These are phyloP conservation scores for Emberiza fucata DNA, from an alignment of 2,113 vertebrate species.

Conservation along the genomic window DNA sequence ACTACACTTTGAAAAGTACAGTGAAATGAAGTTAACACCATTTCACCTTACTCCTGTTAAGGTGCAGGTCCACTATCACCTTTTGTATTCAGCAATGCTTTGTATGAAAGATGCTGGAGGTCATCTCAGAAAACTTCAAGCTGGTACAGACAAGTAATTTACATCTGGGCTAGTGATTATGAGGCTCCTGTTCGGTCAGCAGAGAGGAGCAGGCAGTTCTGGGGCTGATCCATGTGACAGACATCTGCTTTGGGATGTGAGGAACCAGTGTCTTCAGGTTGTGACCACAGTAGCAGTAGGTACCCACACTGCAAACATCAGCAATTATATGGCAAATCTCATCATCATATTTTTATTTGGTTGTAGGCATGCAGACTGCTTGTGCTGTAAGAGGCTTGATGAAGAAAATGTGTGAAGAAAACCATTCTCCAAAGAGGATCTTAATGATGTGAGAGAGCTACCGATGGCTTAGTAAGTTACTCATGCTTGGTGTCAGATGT, in stretches of 20 bases:
- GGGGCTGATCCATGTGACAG: neutral
- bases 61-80: neutral
- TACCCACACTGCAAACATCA: neutral
- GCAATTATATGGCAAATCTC: neutral
- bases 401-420: neutral
- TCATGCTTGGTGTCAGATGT: neutral
- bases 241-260: neutral
- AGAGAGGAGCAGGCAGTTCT: neutral
- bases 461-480: neutral
- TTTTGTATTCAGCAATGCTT: neutral
- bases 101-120: neutral
- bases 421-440: neutral
- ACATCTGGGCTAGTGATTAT: neutral
- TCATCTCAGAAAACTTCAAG: neutral
- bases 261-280: neutral
- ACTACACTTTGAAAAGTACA: neutral
- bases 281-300: rapidly evolving
- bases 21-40: neutral
- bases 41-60: neutral
- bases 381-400: neutral
- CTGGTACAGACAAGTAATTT: neutral
- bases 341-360: neutral
- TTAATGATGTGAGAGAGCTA: neutral
- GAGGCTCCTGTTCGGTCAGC: neutral
- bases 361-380: neutral